These are phyloP conservation scores for Ryuthela nishihirai DNA, from an alignment of 2,888 invertebrate species.

Conservation along the genomic window DNA sequence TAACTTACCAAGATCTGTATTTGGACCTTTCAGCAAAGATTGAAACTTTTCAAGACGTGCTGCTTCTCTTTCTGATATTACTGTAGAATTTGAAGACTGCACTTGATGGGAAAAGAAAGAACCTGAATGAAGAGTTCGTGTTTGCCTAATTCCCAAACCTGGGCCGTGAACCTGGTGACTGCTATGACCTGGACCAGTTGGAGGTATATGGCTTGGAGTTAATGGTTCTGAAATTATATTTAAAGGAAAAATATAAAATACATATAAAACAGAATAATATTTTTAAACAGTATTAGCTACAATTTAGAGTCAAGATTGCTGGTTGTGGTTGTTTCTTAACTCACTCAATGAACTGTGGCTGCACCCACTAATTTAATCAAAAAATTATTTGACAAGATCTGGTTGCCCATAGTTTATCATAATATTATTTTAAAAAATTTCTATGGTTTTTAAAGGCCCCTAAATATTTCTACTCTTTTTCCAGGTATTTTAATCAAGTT, in stretches of 20 bases:
- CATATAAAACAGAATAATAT: not conserved
- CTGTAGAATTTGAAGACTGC: conserved; percentile 6
- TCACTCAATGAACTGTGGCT: no score
- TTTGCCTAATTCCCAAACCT: conserved; percentile 49
- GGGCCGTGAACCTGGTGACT: conserved; percentile 45
- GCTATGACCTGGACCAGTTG: not conserved
- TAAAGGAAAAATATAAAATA: not conserved
- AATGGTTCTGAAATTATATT: not conserved
- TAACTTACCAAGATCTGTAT: conserved; percentile 64
- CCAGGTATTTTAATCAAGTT: no score
- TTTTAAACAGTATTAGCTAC: no score
- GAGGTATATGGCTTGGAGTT: not conserved
- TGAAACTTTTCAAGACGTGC: conserved; percentile 84
- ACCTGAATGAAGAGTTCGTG: conserved; percentile 3
- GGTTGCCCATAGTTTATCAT: no score
- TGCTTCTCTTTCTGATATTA: conserved; percentile 52
- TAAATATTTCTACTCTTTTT: no score
- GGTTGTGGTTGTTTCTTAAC: no score
- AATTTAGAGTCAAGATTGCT: no score
- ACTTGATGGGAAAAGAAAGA: conserved; percentile 10
- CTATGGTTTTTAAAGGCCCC: no score
- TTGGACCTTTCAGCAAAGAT: conserved; percentile 67
- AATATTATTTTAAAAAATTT: no score
- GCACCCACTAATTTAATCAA: no score
- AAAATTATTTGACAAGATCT: no score